These are phyloP conservation scores for Lucilia cuprina DNA, from an alignment of 1,140 invertebrate species.

Conservation along the genomic window DNA sequence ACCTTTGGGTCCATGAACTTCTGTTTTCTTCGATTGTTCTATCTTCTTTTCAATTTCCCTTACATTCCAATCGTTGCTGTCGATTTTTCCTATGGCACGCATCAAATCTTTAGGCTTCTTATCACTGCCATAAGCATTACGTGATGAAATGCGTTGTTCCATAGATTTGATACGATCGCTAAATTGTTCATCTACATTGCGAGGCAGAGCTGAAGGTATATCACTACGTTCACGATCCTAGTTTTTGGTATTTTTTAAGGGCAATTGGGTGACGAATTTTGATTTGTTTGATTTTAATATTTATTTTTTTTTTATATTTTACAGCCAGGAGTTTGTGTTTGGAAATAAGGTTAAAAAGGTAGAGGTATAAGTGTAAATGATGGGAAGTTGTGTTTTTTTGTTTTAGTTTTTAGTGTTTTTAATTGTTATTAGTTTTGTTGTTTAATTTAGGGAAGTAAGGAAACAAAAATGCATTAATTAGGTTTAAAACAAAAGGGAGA, in stretches of 20 bases:
- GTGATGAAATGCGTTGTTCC: constrained; percentile 68
- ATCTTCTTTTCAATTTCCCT: constrained; percentile 91
- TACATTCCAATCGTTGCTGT: constrained; percentile 91
- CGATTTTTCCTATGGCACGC: constrained; percentile 88
- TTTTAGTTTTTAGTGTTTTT: neutral
- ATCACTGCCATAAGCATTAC: constrained; percentile 65
- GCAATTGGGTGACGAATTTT: constrained; percentile 5
- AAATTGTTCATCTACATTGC: constrained; percentile 72
- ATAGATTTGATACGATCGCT: constrained; percentile 75
- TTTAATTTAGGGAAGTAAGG: neutral
- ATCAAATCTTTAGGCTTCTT: constrained; percentile 87
- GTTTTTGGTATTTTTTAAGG: neutral
- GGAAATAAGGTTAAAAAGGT: neutral
- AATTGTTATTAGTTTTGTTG: neutral
- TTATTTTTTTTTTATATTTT: neutral
- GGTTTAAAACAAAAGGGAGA: neutral
- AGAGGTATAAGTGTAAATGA: constrained; percentile 9
- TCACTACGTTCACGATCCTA: constrained; percentile 73
- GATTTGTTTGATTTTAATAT: neutral
- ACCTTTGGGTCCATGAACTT: constrained; percentile 69
- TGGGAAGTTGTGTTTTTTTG: neutral
- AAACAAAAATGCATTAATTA: neutral
- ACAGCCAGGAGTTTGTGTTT: neutral
- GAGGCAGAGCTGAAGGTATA: constrained; percentile 66
- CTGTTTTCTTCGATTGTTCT: constrained; percentile 74